Evolutionary conservation across 2,113 vertebrate species (phyloP).

Genomic region (Elgaria multicarinata): DNA sequence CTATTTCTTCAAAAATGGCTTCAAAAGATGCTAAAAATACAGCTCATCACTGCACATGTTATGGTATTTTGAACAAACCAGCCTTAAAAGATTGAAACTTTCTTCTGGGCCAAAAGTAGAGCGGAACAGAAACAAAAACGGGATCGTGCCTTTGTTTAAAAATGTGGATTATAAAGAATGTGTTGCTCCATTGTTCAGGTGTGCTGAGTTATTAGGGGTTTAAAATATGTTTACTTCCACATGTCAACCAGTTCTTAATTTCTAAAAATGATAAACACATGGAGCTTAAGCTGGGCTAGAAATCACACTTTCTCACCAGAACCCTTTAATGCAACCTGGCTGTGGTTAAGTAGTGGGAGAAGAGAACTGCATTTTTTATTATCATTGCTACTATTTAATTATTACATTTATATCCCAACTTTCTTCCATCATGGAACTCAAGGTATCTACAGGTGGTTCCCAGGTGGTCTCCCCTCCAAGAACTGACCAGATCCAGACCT

Average conservation of each 20-base stretch:
- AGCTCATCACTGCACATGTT: background rate
- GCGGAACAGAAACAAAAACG: background rate
- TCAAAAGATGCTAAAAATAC: slow-evolving; percentile 7
- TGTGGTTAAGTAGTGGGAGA: background rate
- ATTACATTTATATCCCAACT: too few species aligned
- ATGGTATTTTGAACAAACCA: background rate
- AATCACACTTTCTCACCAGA: background rate
- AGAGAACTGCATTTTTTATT: background rate
- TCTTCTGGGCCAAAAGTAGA: background rate
- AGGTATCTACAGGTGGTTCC: too few species aligned
- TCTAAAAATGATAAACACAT: background rate
- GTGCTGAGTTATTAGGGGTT: background rate
- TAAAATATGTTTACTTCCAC: background rate
- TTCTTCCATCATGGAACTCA: too few species aligned
- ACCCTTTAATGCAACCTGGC: background rate
- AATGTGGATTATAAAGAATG: background rate
- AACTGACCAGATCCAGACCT: too few species aligned
- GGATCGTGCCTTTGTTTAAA: background rate
- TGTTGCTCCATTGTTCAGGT: background rate
- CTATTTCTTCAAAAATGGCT: slow-evolving; percentile 52
- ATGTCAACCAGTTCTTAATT: background rate
- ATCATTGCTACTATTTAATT: too few species aligned
- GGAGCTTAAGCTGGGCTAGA: background rate
- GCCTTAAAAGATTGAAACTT: background rate
- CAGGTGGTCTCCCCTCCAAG: too few species aligned